Percentiles rank a stretch among this genome's conserved stretches.
Evolutionary conservation across 1,140 invertebrate species (phyloP).

Genomic region (Leptinotarsa lineolata): DNA sequence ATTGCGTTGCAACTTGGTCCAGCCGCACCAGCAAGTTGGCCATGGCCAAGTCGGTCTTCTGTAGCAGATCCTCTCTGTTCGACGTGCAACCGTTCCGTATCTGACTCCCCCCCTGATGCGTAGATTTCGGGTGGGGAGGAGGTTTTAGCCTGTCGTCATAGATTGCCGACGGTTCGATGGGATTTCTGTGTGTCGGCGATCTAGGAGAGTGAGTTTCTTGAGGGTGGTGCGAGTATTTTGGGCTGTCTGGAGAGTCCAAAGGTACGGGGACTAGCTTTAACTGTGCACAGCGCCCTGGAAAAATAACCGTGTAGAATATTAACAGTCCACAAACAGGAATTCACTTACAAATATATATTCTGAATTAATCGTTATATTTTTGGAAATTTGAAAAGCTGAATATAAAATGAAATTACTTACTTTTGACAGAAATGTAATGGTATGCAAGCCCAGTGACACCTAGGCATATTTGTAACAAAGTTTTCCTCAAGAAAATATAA

Average conservation of each 20-base stretch:
- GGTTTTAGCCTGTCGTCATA: conserved; percentile 11
- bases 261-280: conserved; percentile 31
- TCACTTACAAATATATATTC: background rate
- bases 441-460: too few relatives aligned
- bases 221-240: background rate
- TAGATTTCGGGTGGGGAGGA: background rate
- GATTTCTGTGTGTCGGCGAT: background rate
- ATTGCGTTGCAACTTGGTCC: conserved; percentile 70
- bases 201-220: background rate
- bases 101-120: conserved; percentile 15
- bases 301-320: background rate
- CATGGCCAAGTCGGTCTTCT: conserved; percentile 70
- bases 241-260: conserved; percentile 38
- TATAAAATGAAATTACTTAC: background rate
- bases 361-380: too few relatives aligned
- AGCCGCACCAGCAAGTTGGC: conserved; percentile 66
- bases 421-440: background rate
- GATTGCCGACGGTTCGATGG: background rate
- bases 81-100: conserved; percentile 48
- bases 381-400: too few relatives aligned
- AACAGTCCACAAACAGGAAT: background rate
- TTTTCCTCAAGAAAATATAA: too few relatives aligned
- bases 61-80: conserved; percentile 62
- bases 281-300: conserved; percentile 6
- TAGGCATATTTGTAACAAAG: too few relatives aligned